A percentile compares a stretch with the other conserved stretches of the same genome.
These are phyloP conservation scores for Pseudopleuronectes americanus DNA, from an alignment of 2,797 vertebrate species.

Conservation along the genomic window DNA sequence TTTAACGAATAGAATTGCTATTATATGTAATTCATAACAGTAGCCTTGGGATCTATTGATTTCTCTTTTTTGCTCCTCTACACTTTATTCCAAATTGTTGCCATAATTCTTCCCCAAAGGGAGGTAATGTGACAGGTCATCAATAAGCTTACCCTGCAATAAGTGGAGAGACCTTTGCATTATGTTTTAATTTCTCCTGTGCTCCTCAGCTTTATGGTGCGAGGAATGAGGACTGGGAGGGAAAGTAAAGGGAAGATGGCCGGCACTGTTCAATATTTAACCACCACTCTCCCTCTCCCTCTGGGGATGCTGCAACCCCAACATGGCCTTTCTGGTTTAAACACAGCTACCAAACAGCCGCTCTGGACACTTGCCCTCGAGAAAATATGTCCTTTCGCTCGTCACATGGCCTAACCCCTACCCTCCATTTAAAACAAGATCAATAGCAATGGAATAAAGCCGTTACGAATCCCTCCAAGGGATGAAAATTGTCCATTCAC, in stretches of 20 bases:
- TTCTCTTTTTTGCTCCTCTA: constrained; percentile 74
- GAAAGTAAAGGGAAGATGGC: constrained; percentile 45
- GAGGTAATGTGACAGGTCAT: constrained; percentile 82
- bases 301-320: constrained; percentile 32
- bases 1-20: constrained; percentile 78
- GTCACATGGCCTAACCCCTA: constrained; percentile 50
- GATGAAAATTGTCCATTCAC: constrained; percentile 54
- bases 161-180: constrained; percentile 82
- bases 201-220: constrained; percentile 55
- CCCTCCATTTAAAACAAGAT: constrained; percentile 69
- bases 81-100: constrained; percentile 82
- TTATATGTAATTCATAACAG: constrained; percentile 80
- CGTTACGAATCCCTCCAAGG: constrained; percentile 55
- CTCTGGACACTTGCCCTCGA: constrained; percentile 54
- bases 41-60: constrained; percentile 77
- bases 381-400: constrained; percentile 68
- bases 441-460: constrained; percentile 75
- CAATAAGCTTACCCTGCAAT: constrained; percentile 79
- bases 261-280: constrained; percentile 73
- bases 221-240: constrained; percentile 37
- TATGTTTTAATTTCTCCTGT: constrained; percentile 82
- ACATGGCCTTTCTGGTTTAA: constrained; percentile 60
- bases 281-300: constrained; percentile 23
- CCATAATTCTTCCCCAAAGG: constrained; percentile 80
- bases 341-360: constrained; percentile 48